A percentile compares a stretch with the other conserved stretches of the same genome.
phyloP scores from a whole-genome alignment of 2,888 invertebrate species.

The Leptogaster cylindrica region DNA sequence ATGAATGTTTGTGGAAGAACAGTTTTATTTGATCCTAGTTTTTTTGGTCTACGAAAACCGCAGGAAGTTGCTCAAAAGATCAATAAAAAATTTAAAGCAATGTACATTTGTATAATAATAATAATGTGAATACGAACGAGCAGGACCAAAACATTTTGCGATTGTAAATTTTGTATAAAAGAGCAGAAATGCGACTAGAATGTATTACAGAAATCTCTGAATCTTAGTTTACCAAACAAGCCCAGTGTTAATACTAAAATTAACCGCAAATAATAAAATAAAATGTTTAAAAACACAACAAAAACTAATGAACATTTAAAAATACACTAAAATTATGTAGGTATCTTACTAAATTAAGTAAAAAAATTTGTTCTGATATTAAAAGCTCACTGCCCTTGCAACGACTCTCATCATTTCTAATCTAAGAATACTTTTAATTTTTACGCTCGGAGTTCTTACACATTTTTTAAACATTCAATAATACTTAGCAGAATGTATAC shows the following conservation, averaged over 20 bases:
- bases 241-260: constrained; percentile 17
- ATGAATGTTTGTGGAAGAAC: too few species aligned
- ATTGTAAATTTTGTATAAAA: neutral
- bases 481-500: constrained; percentile 34
- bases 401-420: constrained; percentile 25
- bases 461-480: constrained; percentile 20
- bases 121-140: too few species aligned
- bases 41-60: too few species aligned
- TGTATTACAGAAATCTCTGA: neutral
- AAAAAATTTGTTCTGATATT: constrained; percentile 17
- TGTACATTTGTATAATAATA: too few species aligned
- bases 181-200: constrained; percentile 19
- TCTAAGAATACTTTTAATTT: constrained; percentile 37
- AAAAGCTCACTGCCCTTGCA: constrained; percentile 23
- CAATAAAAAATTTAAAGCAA: too few species aligned
- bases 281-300: constrained; percentile 27
- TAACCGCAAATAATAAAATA: neutral
- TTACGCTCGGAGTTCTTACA: constrained; percentile 28
- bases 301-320: constrained; percentile 9
- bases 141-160: neutral
- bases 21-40: too few species aligned
- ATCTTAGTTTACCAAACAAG: constrained; percentile 3
- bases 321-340: constrained; percentile 5
- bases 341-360: constrained; percentile 17
- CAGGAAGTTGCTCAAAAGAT: too few species aligned